Base-by-base conservation (phyloP, 2,113 vertebrate species). In the Chinchilla lanigera region DNA sequence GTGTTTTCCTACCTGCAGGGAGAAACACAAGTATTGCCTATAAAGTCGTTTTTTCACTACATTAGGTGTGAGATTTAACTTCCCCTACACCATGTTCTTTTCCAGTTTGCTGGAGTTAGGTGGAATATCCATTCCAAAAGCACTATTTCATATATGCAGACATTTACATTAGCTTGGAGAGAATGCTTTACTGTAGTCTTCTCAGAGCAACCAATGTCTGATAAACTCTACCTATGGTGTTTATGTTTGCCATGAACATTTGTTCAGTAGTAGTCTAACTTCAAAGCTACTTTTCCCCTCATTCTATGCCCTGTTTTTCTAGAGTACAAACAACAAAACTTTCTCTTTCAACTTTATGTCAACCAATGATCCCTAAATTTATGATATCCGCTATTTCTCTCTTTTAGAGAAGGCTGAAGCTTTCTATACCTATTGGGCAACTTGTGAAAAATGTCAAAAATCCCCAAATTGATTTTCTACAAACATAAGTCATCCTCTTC, bases 371-470 rank as follows among this genome's bases (percentile, higher is more conserved):
- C 22, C 69, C 41, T 93, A 67, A 86, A 89, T 92, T 60, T 94
- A 54, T 87, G 82, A 30, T 77, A 77, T 77, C 75, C 92, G 71
- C 14, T 75, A 41, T 81, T 63, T 89, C 38, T 93, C 92, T 75
- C 33, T 85, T 38, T 77, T 65, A 94, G 35, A 86, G 28, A 58
- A 78, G 20, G 12, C 8, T 89, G 38, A 58, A 20, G 41, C 88
- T 93, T 95, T 84, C 1, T 58, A 33, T 93, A 65, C 35, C 28
- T 60, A 83, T 22, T 95, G 52, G 69, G 54, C 19, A 87, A 92
- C 33, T 82, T 89, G n/a, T 41, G 92, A 35, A 89, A 81, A 56
- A 92, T 92, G 16, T 7, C 71, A 89, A 77, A 96, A 84, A 82
- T 92, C 63, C 28, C 58, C 16, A 54, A 65, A 67, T 88, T 56